phyloP scores from a whole-genome alignment of 2,113 vertebrate genomes.

The Dendrocopos noguchii region DNA sequence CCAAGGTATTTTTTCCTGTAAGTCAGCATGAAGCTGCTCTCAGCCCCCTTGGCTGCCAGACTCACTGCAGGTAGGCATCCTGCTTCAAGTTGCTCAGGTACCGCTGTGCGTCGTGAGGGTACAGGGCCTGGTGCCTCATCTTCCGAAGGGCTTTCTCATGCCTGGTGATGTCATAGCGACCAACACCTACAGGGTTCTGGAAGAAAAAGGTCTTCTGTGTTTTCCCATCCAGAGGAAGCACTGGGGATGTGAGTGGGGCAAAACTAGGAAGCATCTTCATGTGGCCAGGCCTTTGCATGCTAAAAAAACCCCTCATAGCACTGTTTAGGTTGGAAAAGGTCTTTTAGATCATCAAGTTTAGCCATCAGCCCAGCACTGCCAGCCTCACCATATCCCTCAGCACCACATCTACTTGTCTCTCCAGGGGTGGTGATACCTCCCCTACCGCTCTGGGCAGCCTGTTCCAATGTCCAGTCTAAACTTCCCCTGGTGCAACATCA shows the following conservation, averaged over 20 bases:
- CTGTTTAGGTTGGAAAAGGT: not conserved
- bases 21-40: not conserved
- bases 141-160: slow-evolving; percentile 37
- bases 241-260: not conserved
- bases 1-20: not conserved
- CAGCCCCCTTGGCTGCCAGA: not conserved
- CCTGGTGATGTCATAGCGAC: slow-evolving; percentile 70
- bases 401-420: not conserved
- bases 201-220: not conserved
- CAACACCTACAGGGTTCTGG: slow-evolving; percentile 76
- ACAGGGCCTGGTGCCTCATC: slow-evolving; percentile 63
- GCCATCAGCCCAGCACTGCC: not conserved
- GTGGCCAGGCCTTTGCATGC: not conserved
- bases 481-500: not conserved
- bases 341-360: not conserved
- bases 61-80: slow-evolving; percentile 74
- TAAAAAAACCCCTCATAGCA: not conserved
- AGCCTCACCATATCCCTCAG: not conserved
- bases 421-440: not conserved
- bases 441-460: not conserved
- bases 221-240: not conserved
- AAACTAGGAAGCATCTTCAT: not conserved
- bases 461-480: not conserved
- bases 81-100: slow-evolving; percentile 50
- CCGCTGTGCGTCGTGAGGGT: slow-evolving; percentile 23